Base-by-base conservation (phyloP, 2,113 vertebrate species). In the Xiphias gladius region DNA sequence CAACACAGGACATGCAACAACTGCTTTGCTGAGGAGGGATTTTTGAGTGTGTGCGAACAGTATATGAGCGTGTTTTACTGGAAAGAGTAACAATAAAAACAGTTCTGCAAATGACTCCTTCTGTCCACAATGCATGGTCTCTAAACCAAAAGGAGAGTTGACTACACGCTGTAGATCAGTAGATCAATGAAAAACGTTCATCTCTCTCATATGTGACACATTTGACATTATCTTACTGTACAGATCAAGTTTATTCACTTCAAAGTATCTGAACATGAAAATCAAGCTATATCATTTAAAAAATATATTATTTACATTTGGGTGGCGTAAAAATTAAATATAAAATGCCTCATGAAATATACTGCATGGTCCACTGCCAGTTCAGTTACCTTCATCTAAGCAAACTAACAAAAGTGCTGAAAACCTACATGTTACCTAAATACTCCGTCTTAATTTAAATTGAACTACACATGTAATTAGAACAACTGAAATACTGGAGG, bases 11-110 rank as follows among this genome's bases (percentile, higher is more conserved):
- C 30, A 76, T 14, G 55, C 24, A 61, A 24, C 50, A 52, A 32
- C 73, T 62, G 46, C 57, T 76, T 41, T 63, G 57, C 61, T 84
- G 76, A 81, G 58, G 24, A 70, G 54, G 73, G 24, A 11, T 50
- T 57, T 76, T 5, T 66, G 37, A 28, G 35, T 57, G 26, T n/a
- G 8, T 43, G 37, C 39, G 20, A 46, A 46, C 43, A 9, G 20
- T 22, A 9, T 71, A 22, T 39, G 19, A 70, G 26, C 39, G 12
- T 67, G 54, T 55, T 62, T 61, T 43, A 46, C 35, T 81, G 39
- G n/a, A 73, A 80, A 76, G 24, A 71, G 26, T 59, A 24, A 41
- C 58, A 70, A 76, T 30, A 35, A 75, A 74, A 46, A n/a, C 32
- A 35, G 41, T 2, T 20, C 57, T 0, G 0, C 28, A 71, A 70